Evolutionary conservation across 30 jellyfish, hydroid and myxozoan genomes (phyloP).

Genomic region (Catostylus mosaicus): DNA sequence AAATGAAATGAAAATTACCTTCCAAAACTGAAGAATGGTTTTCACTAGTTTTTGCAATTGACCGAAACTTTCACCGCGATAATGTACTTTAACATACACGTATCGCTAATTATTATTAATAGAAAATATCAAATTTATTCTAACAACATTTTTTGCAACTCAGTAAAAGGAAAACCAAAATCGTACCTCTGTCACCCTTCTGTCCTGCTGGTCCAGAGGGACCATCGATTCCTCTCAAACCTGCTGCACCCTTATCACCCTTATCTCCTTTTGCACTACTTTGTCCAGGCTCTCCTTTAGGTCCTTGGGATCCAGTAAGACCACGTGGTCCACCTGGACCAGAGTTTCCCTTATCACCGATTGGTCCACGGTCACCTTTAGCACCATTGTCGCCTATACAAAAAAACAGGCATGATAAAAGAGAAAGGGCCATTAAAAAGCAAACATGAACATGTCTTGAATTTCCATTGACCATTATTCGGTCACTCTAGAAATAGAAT

Average conservation of each 20-base stretch:
- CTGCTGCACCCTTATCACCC: conserved; percentile 67
- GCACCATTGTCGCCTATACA: conserved; percentile 68
- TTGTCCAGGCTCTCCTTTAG: conserved; percentile 69
- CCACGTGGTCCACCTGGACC: conserved; percentile 74
- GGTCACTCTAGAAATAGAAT: too few species aligned
- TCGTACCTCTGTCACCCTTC: conserved; percentile 77
- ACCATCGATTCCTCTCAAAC: conserved; percentile 41
- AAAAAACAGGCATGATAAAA: neutral
- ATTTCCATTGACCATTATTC: too few species aligned
- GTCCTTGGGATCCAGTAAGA: conserved; percentile 50
- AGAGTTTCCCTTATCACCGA: conserved; percentile 67
- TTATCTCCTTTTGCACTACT: conserved; percentile 72
- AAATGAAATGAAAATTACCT: too few species aligned
- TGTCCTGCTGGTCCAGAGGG: conserved; percentile 48
- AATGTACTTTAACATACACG: too few species aligned
- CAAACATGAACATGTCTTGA: too few species aligned
- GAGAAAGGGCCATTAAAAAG: neutral
- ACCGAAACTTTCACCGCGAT: too few species aligned
- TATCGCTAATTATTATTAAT: too few species aligned
- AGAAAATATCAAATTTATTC: too few species aligned
- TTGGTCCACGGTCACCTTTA: conserved; percentile 51
- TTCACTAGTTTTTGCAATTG: too few species aligned
- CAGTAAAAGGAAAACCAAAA: too few species aligned
- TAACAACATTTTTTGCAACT: too few species aligned
- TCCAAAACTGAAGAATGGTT: too few species aligned